Base-by-base conservation (phyloP, 2,888 invertebrate species). In the Drosophila recens region DNA sequence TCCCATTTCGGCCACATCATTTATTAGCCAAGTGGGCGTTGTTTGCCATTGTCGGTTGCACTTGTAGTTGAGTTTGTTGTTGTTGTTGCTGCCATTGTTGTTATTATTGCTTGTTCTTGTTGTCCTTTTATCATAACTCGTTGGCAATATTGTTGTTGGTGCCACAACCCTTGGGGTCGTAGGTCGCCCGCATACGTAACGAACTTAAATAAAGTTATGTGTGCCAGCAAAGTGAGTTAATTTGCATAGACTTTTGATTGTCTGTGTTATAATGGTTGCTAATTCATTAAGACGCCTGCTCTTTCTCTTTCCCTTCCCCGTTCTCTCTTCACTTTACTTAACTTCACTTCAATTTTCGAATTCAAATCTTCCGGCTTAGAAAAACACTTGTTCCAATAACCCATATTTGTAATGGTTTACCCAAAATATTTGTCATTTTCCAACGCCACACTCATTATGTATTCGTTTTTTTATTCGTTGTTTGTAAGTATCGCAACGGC, bases 171-270 rank as follows among this genome's bases (percentile, higher is more conserved):
- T 46, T 56, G 58, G 63, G 71, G 73, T 68, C 64, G 67, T 67
- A 51, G 61, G 62, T 58, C 57, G 68, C 61, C 61, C 78, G 86
- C 84, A 86, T 86, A 87, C 78, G 65, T 86, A 86, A 86, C 85
- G 86, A 86, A 82, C 87, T 78, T 67, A 83, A 87, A 80, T 82
- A 70, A 87, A 85, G 86, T 86, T 57, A 38, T 38, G 36, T 80
- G 36, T 80, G 75, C 67, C 58, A 63, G 70, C 46, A 65, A 80
- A 81, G 73, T 77, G 70, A 84, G 73, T 79, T 79, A 68, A 86
- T 86, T 86, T 84, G 75, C 84, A 84, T 84, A 84, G 79, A 81
- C 81, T 76, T 76, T 51, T 67, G 75, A 65, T 67, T 65, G 68
- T 61, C 63, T 49, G 52, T 61, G 56, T 27, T 56, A 38, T 63